Percentiles rank a stretch among this genome's conserved stretches.
Evolutionary conservation across 64 coral and sea anemone species (phyloP).

Genomic region (Porites lutea): DNA sequence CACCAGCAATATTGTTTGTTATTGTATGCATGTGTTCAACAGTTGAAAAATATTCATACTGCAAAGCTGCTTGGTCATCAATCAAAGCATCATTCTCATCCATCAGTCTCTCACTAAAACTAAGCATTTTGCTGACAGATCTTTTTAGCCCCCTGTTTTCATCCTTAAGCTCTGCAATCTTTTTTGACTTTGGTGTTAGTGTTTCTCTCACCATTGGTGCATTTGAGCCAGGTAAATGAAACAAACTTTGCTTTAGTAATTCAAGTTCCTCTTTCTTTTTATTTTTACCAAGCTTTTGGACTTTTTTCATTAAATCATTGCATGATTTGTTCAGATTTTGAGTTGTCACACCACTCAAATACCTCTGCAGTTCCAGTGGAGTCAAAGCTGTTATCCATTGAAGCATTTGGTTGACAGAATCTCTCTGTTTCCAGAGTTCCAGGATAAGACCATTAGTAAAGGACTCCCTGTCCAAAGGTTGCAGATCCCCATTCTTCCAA

Average conservation of each 20-base stretch:
- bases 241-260: constrained; percentile 55
- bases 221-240: too few species aligned
- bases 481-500: constrained; percentile 53
- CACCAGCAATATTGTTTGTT: background rate
- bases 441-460: constrained; percentile 36
- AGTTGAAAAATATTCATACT: constrained; percentile 47
- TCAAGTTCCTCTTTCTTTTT: constrained; percentile 67
- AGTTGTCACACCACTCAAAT: constrained; percentile 45
- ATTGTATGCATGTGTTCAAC: constrained; percentile 30
- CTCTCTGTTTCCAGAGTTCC: constrained; percentile 51
- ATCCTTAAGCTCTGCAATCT: constrained; percentile 45
- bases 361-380: constrained; percentile 41
- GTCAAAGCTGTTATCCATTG: constrained; percentile 44
- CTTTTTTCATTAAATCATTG: constrained; percentile 50
- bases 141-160: constrained; percentile 56
- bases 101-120: constrained; percentile 40
- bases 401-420: constrained; percentile 35
- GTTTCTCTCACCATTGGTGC: background rate
- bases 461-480: constrained; percentile 38
- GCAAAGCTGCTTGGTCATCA: constrained; percentile 25
- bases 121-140: constrained; percentile 52
- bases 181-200: constrained; percentile 49
- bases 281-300: constrained; percentile 49
- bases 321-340: constrained; percentile 52
- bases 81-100: constrained; percentile 44